phyloP scores from a whole-genome alignment of 2,797 vertebrate genomes.

The Gymnocypris eckloni region DNA sequence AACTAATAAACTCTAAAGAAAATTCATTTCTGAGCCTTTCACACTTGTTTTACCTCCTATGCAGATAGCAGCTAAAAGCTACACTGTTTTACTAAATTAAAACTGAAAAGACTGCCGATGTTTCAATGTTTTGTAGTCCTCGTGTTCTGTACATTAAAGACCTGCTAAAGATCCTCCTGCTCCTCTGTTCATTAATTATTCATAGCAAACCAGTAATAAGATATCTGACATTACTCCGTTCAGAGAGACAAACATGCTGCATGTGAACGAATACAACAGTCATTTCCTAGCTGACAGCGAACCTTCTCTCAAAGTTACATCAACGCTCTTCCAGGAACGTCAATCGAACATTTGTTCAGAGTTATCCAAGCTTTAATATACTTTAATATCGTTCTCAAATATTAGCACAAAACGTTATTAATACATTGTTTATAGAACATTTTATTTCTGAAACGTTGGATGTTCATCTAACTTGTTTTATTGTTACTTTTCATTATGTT shows the following conservation, averaged over 20 bases:
- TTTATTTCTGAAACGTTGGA: neutral
- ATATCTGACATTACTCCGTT: conserved; percentile 40
- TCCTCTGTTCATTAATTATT: conserved; percentile 59
- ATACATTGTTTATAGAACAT: neutral
- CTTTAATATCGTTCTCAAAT: neutral
- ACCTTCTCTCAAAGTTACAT: too few species aligned
- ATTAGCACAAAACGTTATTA: neutral
- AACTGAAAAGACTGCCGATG: neutral
- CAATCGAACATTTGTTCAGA: neutral
- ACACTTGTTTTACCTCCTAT: neutral
- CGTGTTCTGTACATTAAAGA: neutral
- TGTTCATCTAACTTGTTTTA: neutral
- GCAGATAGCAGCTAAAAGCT: neutral
- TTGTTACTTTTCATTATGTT: neutral
- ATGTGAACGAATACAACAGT: neutral
- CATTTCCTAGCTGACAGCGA: too few species aligned
- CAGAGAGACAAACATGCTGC: neutral
- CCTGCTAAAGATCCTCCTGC: conserved; percentile 19
- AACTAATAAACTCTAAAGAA: neutral
- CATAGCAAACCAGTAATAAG: conserved; percentile 52
- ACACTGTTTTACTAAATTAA: neutral
- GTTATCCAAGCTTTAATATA: neutral
- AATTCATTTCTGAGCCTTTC: neutral
- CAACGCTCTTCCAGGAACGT: neutral
- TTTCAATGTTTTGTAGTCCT: neutral